Conservation (phyloP, 1,140 invertebrate species). For the Platyscapa corneri region DNA sequence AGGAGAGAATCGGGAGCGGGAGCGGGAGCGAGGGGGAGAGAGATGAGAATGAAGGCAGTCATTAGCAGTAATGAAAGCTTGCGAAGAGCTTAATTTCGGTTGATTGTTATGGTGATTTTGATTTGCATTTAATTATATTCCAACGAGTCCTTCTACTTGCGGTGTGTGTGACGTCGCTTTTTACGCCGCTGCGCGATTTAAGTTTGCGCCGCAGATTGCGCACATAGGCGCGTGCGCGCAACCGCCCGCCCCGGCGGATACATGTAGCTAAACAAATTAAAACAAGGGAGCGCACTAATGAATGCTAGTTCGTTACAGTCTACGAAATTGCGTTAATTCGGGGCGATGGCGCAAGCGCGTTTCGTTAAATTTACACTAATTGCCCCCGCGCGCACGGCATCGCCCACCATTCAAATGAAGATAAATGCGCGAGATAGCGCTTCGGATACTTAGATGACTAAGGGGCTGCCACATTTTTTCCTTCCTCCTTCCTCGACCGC, state of each 20-base stretch:
- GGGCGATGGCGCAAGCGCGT: constrained; percentile 16
- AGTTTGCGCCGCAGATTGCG: not conserved
- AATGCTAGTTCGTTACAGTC: constrained; percentile 47
- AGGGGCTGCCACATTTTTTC: no score
- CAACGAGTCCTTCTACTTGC: constrained; percentile 3
- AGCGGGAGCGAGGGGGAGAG: not conserved
- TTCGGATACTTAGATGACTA: not conserved
- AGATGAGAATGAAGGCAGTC: constrained; percentile 51
- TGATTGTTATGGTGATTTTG: constrained; percentile 48
- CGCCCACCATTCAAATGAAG: constrained; percentile 33
- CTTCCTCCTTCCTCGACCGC: no score
- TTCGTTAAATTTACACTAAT: constrained; percentile 64
- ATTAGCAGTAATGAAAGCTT: constrained; percentile 52
- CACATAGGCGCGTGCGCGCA: not conserved
- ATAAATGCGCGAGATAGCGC: constrained; percentile 19
- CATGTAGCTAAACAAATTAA: constrained; percentile 38
- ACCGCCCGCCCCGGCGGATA: no score
- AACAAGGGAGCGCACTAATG: constrained; percentile 35
- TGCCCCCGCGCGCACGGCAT: constrained; percentile 55
- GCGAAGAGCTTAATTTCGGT: constrained; percentile 46
- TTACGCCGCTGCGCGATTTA: constrained; percentile 5
- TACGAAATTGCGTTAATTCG: constrained; percentile 42
- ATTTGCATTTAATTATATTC: constrained; percentile 51
- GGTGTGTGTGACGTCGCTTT: not conserved
- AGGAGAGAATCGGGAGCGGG: not conserved